Conservation (phyloP, 2,888 invertebrate species). For the Linyphia triangularis region DNA sequence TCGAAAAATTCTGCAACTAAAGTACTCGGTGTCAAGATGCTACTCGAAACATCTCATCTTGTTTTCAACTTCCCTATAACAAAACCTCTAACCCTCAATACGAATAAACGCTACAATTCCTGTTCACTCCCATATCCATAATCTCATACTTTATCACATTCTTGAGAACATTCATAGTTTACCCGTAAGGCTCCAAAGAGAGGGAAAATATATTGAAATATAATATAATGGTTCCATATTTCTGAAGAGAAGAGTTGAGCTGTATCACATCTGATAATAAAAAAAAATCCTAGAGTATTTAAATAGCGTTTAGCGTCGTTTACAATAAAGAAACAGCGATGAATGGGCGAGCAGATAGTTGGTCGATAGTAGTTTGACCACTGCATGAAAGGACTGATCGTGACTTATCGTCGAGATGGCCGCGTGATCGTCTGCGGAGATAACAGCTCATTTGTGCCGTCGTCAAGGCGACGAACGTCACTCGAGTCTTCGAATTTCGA, state of each 20-base stretch:
- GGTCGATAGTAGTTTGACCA: slow-evolving; percentile 69
- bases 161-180: neutral
- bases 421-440: slow-evolving; percentile 61
- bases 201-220: slow-evolving; percentile 32
- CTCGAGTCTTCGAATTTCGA: slow-evolving; percentile 56
- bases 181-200: slow-evolving; percentile 18
- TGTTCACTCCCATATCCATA: neutral
- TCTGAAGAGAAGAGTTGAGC: neutral
- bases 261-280: neutral
- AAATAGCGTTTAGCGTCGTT: slow-evolving; percentile 57
- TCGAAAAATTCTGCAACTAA: no score
- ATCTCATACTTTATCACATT: neutral
- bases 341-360: slow-evolving; percentile 1
- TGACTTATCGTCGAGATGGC: slow-evolving; percentile 66
- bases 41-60: no score
- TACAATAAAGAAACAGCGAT: slow-evolving; percentile 57
- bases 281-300: slow-evolving; percentile 15
- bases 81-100: no score
- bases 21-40: no score
- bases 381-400: slow-evolving; percentile 61
- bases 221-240: neutral
- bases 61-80: no score
- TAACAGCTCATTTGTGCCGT: slow-evolving; percentile 75
- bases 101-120: neutral
- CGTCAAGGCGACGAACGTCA: slow-evolving; percentile 62